Conservation (phyloP, 1,140 invertebrate genomes). For the Magallana gigas region DNA sequence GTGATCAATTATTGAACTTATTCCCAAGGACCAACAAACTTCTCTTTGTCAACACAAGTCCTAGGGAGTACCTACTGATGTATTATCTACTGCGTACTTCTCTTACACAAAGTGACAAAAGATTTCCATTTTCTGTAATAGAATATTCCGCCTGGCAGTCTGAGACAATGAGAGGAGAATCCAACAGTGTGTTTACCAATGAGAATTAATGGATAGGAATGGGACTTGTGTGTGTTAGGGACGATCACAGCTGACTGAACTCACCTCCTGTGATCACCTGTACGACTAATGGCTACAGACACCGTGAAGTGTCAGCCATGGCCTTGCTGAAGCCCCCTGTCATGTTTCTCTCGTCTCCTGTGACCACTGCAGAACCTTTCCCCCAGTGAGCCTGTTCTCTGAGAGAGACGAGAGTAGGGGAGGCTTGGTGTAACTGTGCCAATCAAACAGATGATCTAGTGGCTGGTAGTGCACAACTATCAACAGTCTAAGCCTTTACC, state of each 20-base stretch:
- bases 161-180: not conserved
- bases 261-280: not conserved
- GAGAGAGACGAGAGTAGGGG: not conserved
- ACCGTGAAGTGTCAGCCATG: not conserved
- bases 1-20: not conserved
- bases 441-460: constrained; percentile 8
- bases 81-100: not conserved
- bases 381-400: not conserved
- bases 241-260: not conserved
- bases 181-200: not conserved
- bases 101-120: not conserved
- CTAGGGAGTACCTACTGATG: too few relatives aligned
- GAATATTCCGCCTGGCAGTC: not conserved
- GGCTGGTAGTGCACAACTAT: constrained; percentile 5
- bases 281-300: not conserved
- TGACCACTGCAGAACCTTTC: not conserved
- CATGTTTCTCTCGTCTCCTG: not conserved
- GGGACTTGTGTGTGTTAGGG: not conserved
- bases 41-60: too few relatives aligned
- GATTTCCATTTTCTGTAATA: not conserved
- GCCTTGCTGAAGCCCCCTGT: not conserved
- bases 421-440: not conserved
- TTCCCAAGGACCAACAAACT: too few relatives aligned
- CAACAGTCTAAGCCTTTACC: constrained; percentile 26
- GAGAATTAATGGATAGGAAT: not conserved